These are phyloP conservation scores for Lepus townsendii DNA, from an alignment of 2,797 vertebrate genomes.

Conservation along the genomic window DNA sequence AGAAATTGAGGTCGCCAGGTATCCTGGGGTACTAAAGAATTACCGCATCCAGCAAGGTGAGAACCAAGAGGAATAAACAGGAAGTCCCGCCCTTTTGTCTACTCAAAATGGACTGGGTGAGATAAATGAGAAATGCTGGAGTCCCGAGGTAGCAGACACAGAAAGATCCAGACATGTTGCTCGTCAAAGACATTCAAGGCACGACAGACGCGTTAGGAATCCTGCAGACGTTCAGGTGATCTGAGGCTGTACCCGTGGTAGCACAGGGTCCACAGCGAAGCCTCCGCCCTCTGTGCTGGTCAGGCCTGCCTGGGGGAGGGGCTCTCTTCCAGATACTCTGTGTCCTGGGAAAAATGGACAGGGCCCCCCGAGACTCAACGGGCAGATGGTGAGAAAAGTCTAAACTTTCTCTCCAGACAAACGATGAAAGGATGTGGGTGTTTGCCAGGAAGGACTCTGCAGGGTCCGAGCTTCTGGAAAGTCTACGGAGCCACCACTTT, in stretches of 20 bases:
- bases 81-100: neutral
- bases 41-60: neutral
- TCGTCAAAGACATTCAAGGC: neutral
- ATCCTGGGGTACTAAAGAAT: neutral
- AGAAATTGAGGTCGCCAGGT: neutral
- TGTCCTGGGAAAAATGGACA: neutral
- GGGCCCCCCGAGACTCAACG: neutral
- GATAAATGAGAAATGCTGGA: neutral
- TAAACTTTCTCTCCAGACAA: neutral
- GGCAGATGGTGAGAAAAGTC: neutral
- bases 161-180: neutral
- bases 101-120: neutral
- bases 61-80: neutral
- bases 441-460: neutral
- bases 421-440: neutral
- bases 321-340: rapidly evolving
- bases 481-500: neutral
- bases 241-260: neutral
- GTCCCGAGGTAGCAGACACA: neutral
- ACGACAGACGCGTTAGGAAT: neutral
- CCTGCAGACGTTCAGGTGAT: neutral
- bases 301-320: neutral
- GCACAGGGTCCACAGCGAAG: neutral
- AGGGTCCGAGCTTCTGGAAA: constrained; percentile 32
- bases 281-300: neutral